Conservation (phyloP, 2,888 invertebrate species). For the Euproctis similis region DNA sequence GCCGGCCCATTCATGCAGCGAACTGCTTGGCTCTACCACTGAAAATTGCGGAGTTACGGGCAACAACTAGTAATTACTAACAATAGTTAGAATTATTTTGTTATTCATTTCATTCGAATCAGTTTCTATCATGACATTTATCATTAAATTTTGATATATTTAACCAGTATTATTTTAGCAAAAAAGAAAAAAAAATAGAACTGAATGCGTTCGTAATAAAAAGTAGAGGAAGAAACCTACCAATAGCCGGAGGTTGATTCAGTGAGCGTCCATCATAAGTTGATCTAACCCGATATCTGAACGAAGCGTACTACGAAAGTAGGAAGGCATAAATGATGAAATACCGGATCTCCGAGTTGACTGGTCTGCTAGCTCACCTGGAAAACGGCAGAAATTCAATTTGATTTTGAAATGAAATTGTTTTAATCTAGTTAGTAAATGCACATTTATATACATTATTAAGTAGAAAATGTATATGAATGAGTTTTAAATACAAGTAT, state of each 20-base stretch:
- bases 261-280: conserved; percentile 16
- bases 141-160: too few species aligned
- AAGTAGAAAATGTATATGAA: too few species aligned
- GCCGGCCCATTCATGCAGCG: too few species aligned
- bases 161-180: too few species aligned
- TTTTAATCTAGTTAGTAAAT: conserved; percentile 27
- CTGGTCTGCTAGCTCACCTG: conserved; percentile 30
- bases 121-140: too few species aligned
- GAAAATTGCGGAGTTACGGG: too few species aligned
- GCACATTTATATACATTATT: conserved; percentile 19
- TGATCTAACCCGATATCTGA: conserved; percentile 18
- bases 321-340: conserved; percentile 27
- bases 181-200: conserved; percentile 12
- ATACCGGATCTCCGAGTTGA: conserved; percentile 26
- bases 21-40: too few species aligned
- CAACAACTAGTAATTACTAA: too few species aligned
- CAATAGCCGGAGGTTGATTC: conserved; percentile 24
- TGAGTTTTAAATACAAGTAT: too few species aligned
- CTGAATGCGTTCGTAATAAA: conserved; percentile 22
- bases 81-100: too few species aligned
- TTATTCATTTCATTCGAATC: too few species aligned
- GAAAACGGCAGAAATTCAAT: conserved; percentile 41
- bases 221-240: conserved; percentile 17
- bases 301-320: conserved; percentile 19
- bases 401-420: conserved; percentile 44